Percentiles rank a stretch among this genome's conserved stretches.
Conservation (phyloP, 2,888 invertebrate species). For the Scelioninae gen. 1 region DNA sequence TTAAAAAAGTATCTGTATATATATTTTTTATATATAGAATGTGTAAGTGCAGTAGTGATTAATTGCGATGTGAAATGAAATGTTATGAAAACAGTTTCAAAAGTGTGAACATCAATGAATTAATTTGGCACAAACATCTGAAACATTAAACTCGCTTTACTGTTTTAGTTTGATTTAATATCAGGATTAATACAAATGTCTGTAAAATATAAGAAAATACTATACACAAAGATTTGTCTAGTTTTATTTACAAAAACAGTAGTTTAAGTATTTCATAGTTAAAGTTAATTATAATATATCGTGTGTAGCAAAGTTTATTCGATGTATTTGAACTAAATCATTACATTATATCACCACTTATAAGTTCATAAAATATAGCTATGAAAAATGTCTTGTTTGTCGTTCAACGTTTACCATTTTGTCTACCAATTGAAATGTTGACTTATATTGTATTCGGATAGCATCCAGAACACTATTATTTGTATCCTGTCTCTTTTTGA, state of each 20-base stretch:
- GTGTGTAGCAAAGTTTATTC: no score
- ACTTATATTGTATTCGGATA: no score
- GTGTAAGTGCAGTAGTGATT: slow-evolving; percentile 13
- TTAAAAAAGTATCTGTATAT: slow-evolving; percentile 31
- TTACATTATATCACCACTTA: no score
- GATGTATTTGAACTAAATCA: no score
- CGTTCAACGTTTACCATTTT: no score
- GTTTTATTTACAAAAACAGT: slow-evolving; percentile 45
- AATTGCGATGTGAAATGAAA: slow-evolving; percentile 5
- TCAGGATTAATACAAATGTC: neutral
- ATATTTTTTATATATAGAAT: slow-evolving; percentile 48
- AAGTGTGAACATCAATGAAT: slow-evolving; percentile 27
- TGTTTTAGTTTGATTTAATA: slow-evolving; percentile 13
- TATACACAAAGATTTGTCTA: slow-evolving; percentile 22
- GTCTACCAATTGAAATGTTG: no score
- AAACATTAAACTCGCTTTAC: slow-evolving; percentile 6
- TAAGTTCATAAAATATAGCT: no score
- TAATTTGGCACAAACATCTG: slow-evolving; percentile 19
- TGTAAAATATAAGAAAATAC: slow-evolving; percentile 9
- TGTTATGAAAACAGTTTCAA: slow-evolving; percentile 2
- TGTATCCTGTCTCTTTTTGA: no score
- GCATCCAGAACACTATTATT: no score
- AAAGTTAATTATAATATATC: neutral
- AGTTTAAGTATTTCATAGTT: slow-evolving; percentile 40
- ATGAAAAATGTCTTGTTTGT: no score